phyloP scores from a whole-genome alignment of 1,140 invertebrate genomes.

The Drosophila leontia region DNA sequence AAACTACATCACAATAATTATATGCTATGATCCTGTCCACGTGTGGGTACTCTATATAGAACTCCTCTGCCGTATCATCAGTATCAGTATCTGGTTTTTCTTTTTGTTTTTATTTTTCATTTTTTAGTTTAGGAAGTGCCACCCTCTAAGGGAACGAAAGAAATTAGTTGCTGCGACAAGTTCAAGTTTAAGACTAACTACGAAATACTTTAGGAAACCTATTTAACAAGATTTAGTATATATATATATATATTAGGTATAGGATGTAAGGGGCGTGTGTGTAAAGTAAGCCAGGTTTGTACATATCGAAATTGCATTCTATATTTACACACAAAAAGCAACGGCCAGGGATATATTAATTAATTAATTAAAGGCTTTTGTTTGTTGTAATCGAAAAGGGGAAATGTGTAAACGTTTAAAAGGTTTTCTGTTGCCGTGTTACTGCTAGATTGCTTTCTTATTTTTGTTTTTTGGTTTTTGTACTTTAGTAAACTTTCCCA shows the following conservation, averaged over 20 bases:
- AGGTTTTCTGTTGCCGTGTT: constrained; percentile 38
- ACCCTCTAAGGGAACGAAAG: constrained; percentile 29
- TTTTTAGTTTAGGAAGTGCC: constrained; percentile 43
- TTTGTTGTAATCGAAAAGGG: constrained; percentile 3
- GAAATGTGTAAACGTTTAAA: constrained; percentile 44
- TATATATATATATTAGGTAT: constrained; percentile 29
- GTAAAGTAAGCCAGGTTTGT: constrained; percentile 60
- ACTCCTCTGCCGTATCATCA: constrained; percentile 13
- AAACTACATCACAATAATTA: constrained; percentile 85
- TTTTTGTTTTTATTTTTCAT: constrained; percentile 4
- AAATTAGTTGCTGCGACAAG: constrained; percentile 46
- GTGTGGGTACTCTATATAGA: constrained; percentile 1
- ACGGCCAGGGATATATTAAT: constrained; percentile 6
- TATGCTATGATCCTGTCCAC: constrained; percentile 70
- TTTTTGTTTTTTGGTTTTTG: constrained; percentile 57
- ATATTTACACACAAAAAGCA: constrained; percentile 56
- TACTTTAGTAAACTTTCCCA: constrained; percentile 73
- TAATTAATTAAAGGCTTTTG: background rate
- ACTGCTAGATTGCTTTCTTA: constrained; percentile 73
- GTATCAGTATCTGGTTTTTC: constrained; percentile 24
- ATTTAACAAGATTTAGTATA: constrained; percentile 73
- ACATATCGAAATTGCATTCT: constrained; percentile 43
- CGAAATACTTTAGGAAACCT: constrained; percentile 79
- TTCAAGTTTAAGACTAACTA: constrained; percentile 65
- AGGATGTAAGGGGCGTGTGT: constrained; percentile 43